Evolutionary conservation across 2,888 invertebrate genomes (phyloP).

Genomic region (Philhelius pedissequus): DNA sequence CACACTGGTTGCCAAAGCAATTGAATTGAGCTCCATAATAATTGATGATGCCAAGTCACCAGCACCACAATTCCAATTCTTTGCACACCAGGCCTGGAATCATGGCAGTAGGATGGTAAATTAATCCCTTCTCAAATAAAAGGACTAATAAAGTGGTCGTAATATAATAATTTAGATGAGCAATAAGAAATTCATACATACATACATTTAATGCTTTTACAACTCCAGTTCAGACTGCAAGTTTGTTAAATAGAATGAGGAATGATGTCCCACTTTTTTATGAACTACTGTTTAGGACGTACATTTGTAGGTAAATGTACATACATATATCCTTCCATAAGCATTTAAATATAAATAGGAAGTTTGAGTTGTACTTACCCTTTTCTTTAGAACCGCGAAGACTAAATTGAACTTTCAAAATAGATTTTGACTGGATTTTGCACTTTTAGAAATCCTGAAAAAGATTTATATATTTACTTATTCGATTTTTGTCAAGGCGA

Average conservation of each 20-base stretch:
- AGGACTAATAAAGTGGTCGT: conserved; percentile 26
- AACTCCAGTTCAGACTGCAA: background rate
- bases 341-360: too few relatives aligned
- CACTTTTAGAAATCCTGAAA: too few relatives aligned
- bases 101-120: conserved; percentile 12
- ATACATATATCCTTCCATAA: too few relatives aligned
- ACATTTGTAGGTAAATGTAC: too few relatives aligned
- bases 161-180: background rate
- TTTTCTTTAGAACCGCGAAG: too few relatives aligned
- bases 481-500: too few relatives aligned
- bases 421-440: too few relatives aligned
- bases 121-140: conserved; percentile 17
- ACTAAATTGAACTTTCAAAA: too few relatives aligned
- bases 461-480: too few relatives aligned
- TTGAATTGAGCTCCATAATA: conserved; percentile 60
- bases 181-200: background rate
- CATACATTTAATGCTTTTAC: too few relatives aligned
- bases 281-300: background rate
- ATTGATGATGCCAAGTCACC: conserved; percentile 56
- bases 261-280: background rate
- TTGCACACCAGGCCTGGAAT: background rate
- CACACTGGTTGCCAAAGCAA: conserved; percentile 62
- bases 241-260: background rate
- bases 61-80: background rate
- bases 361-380: too few relatives aligned